phyloP scores from a whole-genome alignment of 2,797 vertebrate genomes.

The Darevskia mixta region DNA sequence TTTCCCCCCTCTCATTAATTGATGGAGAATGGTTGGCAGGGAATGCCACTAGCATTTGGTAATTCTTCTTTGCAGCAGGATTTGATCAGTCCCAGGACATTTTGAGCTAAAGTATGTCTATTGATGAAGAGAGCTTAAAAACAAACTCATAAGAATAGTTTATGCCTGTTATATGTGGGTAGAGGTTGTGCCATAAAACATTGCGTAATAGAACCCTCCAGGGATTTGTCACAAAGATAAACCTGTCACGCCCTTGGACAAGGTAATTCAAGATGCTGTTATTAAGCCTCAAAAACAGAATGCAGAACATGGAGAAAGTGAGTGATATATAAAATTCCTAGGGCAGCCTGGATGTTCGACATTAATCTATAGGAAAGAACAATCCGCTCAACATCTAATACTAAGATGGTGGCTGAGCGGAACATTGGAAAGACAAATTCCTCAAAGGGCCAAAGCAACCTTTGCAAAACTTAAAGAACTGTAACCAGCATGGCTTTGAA shows the following conservation, averaged over 20 bases:
- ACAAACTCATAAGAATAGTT: background rate
- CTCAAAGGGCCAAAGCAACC: background rate
- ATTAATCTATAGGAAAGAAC: background rate
- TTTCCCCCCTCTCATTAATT: too few relatives aligned
- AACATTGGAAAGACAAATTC: background rate
- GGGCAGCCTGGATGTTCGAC: background rate
- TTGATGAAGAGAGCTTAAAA: background rate
- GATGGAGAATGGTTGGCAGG: too few relatives aligned
- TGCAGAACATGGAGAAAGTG: background rate
- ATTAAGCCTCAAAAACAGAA: background rate
- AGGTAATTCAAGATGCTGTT: background rate
- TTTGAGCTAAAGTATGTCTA: background rate
- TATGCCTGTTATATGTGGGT: background rate
- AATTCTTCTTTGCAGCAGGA: background rate
- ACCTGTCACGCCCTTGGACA: background rate
- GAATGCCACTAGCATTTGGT: too few relatives aligned
- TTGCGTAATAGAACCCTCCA: background rate
- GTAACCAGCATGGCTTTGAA: background rate
- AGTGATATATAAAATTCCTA: background rate
- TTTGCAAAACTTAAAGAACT: conserved; percentile 4
- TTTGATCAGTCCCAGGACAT: background rate
- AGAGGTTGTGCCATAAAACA: background rate
- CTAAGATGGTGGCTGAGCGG: background rate
- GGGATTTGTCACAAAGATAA: conserved; percentile 14
- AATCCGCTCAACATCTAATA: background rate